phyloP scores from a whole-genome alignment of 2,113 vertebrate genomes.

The Dendrocopos noguchii region DNA sequence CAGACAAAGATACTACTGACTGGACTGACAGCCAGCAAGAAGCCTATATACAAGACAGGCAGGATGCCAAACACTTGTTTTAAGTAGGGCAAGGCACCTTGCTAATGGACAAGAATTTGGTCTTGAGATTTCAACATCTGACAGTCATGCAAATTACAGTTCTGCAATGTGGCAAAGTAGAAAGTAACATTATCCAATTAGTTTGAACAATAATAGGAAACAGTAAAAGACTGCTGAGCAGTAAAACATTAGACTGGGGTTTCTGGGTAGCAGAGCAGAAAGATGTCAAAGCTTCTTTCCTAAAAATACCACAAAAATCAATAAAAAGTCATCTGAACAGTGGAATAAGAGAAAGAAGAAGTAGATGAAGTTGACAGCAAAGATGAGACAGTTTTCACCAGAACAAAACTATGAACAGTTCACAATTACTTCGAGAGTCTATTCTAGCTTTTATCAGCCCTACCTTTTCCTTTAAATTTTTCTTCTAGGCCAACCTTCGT shows the following conservation, averaged over 20 bases:
- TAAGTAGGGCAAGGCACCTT: slow-evolving; percentile 56
- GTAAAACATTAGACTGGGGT: background rate
- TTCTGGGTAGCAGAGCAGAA: background rate
- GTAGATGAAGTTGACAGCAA: background rate
- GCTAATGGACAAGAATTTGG: slow-evolving; percentile 49
- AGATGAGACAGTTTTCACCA: background rate
- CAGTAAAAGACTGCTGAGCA: background rate
- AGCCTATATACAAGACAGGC: slow-evolving; percentile 45
- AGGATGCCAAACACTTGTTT: slow-evolving; percentile 15
- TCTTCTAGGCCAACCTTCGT: background rate
- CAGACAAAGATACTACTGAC: slow-evolving; percentile 13
- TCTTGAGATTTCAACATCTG: background rate
- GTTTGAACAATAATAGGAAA: background rate
- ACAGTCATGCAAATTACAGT: background rate
- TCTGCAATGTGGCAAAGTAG: background rate
- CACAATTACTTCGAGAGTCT: background rate
- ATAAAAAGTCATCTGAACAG: background rate
- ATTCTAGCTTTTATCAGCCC: background rate
- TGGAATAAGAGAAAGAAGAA: background rate
- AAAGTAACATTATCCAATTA: background rate
- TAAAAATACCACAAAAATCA: background rate
- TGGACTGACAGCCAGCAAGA: slow-evolving; percentile 53
- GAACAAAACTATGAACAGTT: background rate
- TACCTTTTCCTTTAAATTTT: background rate
- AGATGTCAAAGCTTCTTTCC: background rate